Percentiles rank a stretch among this genome's conserved stretches.
Evolutionary conservation across 1,140 invertebrate genomes (phyloP).

Genomic region (Cataglyphis hispanica): DNA sequence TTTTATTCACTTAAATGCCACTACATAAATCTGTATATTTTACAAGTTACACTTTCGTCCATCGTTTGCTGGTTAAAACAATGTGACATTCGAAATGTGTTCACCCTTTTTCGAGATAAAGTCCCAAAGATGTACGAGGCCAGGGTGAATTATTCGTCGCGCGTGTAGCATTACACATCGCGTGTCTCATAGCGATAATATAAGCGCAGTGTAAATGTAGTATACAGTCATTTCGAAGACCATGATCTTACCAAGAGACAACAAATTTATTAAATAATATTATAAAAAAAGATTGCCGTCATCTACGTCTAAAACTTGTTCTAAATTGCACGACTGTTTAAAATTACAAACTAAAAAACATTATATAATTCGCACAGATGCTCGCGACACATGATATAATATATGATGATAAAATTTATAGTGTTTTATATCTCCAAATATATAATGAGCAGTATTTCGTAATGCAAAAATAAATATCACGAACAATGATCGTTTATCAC

Average conservation of each 20-base stretch:
- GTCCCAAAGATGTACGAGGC: conserved; percentile 50
- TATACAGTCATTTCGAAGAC: conserved; percentile 15
- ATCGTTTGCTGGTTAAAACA: conserved; percentile 31
- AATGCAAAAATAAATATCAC: not conserved
- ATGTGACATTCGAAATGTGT: conserved; percentile 43
- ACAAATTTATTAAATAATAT: conserved; percentile 19
- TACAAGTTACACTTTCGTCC: not conserved
- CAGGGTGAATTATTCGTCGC: conserved; percentile 58
- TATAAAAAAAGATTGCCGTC: not conserved
- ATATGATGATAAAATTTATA: not conserved
- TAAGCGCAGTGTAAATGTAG: conserved; percentile 49
- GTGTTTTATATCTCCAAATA: not conserved
- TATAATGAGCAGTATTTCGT: no score
- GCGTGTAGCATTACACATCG: conserved; percentile 27
- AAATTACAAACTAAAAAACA: not conserved
- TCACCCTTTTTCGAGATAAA: conserved; percentile 57
- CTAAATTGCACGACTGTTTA: no score
- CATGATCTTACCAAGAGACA: conserved; percentile 16
- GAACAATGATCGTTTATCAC: not conserved
- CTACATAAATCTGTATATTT: not conserved
- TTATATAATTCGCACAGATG: not conserved
- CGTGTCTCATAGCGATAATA: conserved; percentile 53
- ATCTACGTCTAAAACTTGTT: not conserved
- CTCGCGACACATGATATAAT: not conserved
- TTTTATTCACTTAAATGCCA: not conserved